Percentiles rank a stretch among this genome's conserved stretches.
Conservation (phyloP, 2,113 vertebrate genomes). For the Prinia subflava region DNA sequence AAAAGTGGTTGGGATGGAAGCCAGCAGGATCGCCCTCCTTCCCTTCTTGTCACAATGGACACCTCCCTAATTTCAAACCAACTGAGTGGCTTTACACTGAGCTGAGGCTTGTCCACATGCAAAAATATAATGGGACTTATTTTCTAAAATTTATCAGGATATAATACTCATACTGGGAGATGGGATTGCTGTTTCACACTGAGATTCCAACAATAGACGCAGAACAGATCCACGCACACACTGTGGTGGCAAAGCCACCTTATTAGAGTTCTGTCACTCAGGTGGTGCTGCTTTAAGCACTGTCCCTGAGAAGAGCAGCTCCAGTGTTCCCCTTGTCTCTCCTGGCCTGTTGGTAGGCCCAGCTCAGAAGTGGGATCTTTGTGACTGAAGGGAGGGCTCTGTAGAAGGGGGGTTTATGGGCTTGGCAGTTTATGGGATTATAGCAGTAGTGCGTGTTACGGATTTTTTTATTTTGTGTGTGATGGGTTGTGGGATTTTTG, state of each 20-base stretch:
- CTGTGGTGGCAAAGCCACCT: neutral
- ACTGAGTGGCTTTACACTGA: neutral
- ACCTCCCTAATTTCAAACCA: neutral
- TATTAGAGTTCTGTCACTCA: neutral
- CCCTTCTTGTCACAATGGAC: neutral
- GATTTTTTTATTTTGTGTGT: neutral
- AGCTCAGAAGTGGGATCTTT: neutral
- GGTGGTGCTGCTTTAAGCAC: neutral
- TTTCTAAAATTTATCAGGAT: neutral
- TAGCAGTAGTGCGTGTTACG: neutral
- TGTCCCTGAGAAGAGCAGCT: neutral
- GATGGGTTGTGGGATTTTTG: neutral
- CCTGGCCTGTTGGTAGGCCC: neutral
- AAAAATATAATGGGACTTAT: neutral
- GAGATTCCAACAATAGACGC: neutral
- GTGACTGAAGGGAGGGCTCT: neutral
- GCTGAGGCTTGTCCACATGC: neutral
- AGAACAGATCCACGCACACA: rapidly evolving
- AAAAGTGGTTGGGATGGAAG: neutral
- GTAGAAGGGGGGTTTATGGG: neutral
- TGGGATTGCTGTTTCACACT: neutral
- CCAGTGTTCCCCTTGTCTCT: neutral
- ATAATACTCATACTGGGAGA: neutral
- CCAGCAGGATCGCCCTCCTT: rapidly evolving
- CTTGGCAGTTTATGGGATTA: neutral